phyloP scores from a whole-genome alignment of 2,797 vertebrate species.

The Siniperca obscura region DNA sequence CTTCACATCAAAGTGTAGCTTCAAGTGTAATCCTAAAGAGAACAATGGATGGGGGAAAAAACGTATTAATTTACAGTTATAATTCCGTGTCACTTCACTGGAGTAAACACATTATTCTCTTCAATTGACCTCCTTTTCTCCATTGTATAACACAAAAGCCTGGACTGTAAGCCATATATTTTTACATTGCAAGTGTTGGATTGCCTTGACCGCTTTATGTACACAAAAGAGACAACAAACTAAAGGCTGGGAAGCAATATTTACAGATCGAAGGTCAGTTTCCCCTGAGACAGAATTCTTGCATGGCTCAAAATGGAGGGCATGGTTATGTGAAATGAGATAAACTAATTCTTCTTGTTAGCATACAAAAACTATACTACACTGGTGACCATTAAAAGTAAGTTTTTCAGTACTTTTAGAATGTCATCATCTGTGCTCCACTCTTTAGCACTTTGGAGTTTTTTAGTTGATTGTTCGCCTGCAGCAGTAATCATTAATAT shows the following conservation, averaged over 20 bases:
- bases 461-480: constrained; percentile 1
- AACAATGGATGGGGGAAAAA: neutral
- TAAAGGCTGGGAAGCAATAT: constrained; percentile 71
- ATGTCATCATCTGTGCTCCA: constrained; percentile 13
- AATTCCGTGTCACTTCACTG: constrained; percentile 28
- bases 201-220: constrained; percentile 66
- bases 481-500: constrained; percentile 13
- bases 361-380: constrained; percentile 17
- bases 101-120: constrained; percentile 32
- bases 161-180: constrained; percentile 26
- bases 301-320: constrained; percentile 60
- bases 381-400: constrained; percentile 6
- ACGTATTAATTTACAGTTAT: constrained; percentile 18
- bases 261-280: constrained; percentile 85
- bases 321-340: constrained; percentile 30
- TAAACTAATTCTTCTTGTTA: neutral
- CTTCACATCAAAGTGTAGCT: constrained; percentile 51
- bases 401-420: neutral
- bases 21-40: constrained; percentile 3
- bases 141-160: constrained; percentile 27
- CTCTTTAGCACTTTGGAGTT: neutral
- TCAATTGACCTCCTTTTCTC: constrained; percentile 32
- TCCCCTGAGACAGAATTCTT: constrained; percentile 75
- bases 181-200: constrained; percentile 52
- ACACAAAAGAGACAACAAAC: constrained; percentile 76